Base-by-base conservation (phyloP, 2,888 invertebrate genomes). In the Dusona sp. region DNA sequence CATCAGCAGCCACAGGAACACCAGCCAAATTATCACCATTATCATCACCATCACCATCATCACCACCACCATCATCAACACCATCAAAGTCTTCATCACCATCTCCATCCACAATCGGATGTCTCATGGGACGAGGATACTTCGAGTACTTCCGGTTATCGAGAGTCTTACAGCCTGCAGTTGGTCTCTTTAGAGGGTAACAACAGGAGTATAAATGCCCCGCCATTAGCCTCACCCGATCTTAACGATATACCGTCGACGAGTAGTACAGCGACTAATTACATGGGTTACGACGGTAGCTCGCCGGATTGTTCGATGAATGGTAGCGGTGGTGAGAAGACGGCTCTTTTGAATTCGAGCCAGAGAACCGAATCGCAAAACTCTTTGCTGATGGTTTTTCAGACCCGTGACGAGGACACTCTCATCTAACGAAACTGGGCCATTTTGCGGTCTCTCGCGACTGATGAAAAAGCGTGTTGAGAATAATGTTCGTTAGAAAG, bases 71-170 rank as follows among this genome's bases (percentile, higher is more conserved):
- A 89, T n/a, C 87, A 88, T 22, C 90, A 91, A 36, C 90, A 89
- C 29, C 92, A 90, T 81, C 90, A 89, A 61, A 85, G 90, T 54
- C 85, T 89, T 19, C 91, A 91, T 42, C 90, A 91, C 16, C 92
- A 90, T 85, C 91, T 90, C 70, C 92, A 91, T 88, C 93, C 91
- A 16, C 94, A 91, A 88, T 95, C 96, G 0, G 97, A 97, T 94
- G 96, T 97, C 3, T 97, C 97, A 0, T 97, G 97, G 96, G 97
- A 97, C 93, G 97, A 97, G 92, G 97, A 97, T 93, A 93, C 94
- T 0, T 98, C 98, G 0, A 98, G 98, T 89, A 98, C 98, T 25
- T 98, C 98, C 1, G 98, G 98, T 87, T 98, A 98, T 94, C 95
- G 96, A 42, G 96, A 97, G 91, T 97, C 97, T 93, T 96, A 95